Evolutionary conservation across 2,113 vertebrate genomes (phyloP).

Genomic region (Microtus montanus): DNA sequence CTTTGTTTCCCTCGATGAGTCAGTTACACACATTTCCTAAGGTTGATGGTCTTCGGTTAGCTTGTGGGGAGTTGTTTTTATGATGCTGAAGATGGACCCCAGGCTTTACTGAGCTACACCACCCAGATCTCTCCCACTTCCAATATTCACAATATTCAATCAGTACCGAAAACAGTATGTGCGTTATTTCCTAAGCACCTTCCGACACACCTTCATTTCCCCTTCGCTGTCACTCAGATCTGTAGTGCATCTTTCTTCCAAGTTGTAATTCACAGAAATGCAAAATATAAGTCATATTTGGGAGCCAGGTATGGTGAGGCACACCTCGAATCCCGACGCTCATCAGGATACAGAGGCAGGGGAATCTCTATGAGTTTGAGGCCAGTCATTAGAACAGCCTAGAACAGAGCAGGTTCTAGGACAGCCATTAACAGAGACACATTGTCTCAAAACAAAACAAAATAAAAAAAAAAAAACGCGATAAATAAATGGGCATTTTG

Average conservation of each 20-base stretch:
- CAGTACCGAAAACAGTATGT: neutral
- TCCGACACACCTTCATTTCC: too few species aligned
- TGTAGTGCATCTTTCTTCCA: neutral
- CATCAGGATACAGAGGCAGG: neutral
- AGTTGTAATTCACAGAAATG: neutral
- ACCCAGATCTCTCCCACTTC: too few species aligned
- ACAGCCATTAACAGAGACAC: neutral
- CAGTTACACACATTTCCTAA: neutral
- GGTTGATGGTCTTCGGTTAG: neutral
- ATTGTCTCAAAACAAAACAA: neutral
- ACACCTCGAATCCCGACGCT: neutral
- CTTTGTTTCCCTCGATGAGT: neutral
- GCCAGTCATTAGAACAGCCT: neutral
- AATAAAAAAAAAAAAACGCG: neutral
- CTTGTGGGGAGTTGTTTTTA: neutral
- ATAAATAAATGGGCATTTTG: neutral
- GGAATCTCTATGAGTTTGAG: neutral
- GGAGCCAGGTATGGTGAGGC: neutral
- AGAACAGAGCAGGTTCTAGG: neutral
- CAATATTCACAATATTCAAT: neutral
- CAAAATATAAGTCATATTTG: slow-evolving; percentile 14
- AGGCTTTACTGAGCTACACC: neutral
- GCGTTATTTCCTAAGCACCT: neutral
- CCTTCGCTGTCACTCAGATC: neutral
- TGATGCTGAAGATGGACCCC: neutral